These are phyloP conservation scores for Pyrocephalus nanus DNA, from an alignment of 2,797 vertebrate genomes.

Conservation along the genomic window DNA sequence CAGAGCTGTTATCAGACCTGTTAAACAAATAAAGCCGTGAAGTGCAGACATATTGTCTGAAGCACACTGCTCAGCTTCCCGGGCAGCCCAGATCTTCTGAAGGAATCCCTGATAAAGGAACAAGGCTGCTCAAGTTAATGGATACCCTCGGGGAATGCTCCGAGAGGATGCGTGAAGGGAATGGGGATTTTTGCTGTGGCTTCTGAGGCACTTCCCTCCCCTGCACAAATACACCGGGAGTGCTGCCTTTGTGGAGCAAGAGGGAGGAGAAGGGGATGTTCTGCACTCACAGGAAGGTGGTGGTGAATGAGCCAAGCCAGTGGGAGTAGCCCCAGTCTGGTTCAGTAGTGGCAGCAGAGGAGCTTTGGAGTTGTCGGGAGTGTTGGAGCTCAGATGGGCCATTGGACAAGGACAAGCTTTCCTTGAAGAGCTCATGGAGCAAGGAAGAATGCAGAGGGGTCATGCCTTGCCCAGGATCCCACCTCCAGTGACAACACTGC, in stretches of 20 bases:
- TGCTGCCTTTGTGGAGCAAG: not conserved
- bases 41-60: constrained; percentile 46
- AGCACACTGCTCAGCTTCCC: not conserved
- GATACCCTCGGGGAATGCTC: not conserved
- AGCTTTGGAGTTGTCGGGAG: not conserved
- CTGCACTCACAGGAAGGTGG: not conserved
- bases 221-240: not conserved
- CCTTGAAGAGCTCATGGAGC: not conserved
- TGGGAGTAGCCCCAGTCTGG: not conserved
- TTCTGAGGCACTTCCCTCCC: not conserved
- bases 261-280: not conserved
- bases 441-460: not conserved
- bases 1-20: constrained; percentile 60
- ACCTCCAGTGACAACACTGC: not conserved
- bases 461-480: not conserved
- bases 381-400: not conserved
- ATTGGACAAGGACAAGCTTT: not conserved
- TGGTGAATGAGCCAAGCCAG: not conserved
- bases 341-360: not conserved
- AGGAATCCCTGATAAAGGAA: constrained; percentile 53
- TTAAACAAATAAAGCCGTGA: constrained; percentile 54
- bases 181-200: not conserved
- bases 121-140: not conserved
- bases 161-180: not conserved
- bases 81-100: constrained; percentile 17